phyloP scores from a whole-genome alignment of 2,113 vertebrate species.

The Aramus guarauna region DNA sequence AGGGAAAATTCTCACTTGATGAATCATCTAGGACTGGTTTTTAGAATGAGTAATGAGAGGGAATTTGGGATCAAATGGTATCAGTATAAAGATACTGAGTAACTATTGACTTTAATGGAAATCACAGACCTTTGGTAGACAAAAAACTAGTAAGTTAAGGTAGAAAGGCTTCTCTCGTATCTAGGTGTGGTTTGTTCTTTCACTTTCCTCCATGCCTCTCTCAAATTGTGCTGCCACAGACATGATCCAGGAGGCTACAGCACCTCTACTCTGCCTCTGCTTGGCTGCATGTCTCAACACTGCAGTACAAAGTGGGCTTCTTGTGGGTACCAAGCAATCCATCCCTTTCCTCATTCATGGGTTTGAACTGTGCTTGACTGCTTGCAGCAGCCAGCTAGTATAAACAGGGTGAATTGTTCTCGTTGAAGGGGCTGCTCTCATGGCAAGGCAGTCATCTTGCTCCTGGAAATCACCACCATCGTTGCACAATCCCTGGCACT shows the following conservation, averaged over 20 bases:
- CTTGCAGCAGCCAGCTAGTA: not conserved
- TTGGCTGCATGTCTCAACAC: fast-evolving
- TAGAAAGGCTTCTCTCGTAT: not conserved
- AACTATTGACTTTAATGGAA: not conserved
- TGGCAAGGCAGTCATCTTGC: not conserved
- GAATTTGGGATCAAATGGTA: not conserved
- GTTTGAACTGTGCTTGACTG: not conserved
- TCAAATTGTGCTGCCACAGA: not conserved
- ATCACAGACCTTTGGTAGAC: not conserved
- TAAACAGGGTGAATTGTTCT: not conserved
- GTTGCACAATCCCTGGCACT: not conserved
- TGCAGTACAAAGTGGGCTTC: not conserved
- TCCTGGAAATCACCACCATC: not conserved
- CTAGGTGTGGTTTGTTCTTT: not conserved
- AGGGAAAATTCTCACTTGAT: not conserved
- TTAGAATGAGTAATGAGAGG: not conserved
- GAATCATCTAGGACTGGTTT: not conserved
- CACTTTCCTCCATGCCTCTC: not conserved
- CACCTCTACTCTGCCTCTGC: not conserved
- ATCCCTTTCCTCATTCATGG: not conserved
- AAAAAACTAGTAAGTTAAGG: not conserved
- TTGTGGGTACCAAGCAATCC: not conserved
- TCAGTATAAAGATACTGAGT: not conserved
- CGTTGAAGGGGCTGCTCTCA: not conserved
- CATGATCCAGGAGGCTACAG: not conserved